Conservation (phyloP, 2,888 invertebrate species). For the Spodoptera littoralis region DNA sequence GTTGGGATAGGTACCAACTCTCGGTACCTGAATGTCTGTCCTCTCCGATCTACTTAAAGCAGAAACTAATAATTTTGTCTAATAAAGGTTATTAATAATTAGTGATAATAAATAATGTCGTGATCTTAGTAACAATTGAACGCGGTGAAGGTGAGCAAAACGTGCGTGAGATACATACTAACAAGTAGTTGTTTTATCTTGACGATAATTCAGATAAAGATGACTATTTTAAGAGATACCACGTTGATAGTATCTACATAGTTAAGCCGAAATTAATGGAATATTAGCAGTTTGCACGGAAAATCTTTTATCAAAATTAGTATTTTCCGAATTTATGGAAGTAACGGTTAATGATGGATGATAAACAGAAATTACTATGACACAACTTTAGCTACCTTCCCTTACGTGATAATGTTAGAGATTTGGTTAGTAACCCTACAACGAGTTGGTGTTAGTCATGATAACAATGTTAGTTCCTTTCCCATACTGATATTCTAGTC, state of each 20-base stretch:
- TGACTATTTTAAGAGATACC: neutral
- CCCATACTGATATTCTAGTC: conserved; percentile 19
- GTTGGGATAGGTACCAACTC: no score
- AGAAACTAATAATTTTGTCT: neutral
- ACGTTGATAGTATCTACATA: no score
- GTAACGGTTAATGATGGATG: neutral
- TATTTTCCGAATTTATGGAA: no score
- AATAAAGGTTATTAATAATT: conserved; percentile 4
- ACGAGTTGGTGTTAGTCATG: conserved; percentile 43
- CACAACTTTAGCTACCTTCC: neutral
- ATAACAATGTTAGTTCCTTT: conserved; percentile 25
- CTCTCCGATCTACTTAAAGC: no score
- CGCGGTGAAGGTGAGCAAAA: conserved; percentile 44
- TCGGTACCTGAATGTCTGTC: no score
- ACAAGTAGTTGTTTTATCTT: conserved; percentile 44
- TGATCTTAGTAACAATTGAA: conserved; percentile 45
- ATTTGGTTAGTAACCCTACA: conserved; percentile 43
- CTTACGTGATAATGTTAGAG: conserved; percentile 31
- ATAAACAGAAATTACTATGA: neutral
- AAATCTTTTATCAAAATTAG: no score
- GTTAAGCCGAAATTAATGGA: no score
- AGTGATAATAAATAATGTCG: conserved; percentile 26
- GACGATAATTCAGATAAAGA: conserved; percentile 47
- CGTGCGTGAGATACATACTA: conserved; percentile 15
- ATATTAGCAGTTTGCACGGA: no score